These are phyloP conservation scores for Sula dactylatra DNA, from an alignment of 2,113 vertebrate species.

Conservation along the genomic window DNA sequence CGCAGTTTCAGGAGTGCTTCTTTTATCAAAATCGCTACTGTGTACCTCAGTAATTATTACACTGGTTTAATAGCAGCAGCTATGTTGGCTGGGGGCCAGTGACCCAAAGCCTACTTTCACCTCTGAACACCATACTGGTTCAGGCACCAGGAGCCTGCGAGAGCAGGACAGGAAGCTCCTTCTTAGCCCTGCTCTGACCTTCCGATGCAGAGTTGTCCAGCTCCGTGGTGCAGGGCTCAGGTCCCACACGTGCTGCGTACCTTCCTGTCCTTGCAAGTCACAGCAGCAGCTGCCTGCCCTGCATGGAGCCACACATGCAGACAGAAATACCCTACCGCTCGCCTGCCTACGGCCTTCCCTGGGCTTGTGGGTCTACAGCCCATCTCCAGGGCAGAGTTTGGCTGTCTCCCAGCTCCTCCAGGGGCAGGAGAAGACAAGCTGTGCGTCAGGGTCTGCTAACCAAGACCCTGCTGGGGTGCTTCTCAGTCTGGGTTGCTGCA, in stretches of 20 bases:
- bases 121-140: accelerated
- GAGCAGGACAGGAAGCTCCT: background rate
- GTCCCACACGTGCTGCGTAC: background rate
- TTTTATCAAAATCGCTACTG: background rate
- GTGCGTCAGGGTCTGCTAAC: background rate
- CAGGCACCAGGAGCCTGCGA: background rate
- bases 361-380: background rate
- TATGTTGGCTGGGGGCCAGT: no score
- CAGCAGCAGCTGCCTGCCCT: background rate
- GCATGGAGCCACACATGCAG: background rate
- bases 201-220: background rate
- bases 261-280: background rate
- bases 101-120: background rate
- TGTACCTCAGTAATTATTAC: accelerated
- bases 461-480: background rate
- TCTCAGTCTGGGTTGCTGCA: background rate
- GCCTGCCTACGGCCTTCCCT: background rate
- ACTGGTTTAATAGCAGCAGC: no score
- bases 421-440: background rate
- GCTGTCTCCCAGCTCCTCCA: no score
- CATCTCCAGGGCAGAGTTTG: background rate
- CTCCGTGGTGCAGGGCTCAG: background rate
- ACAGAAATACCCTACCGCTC: background rate
- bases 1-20: accelerated
- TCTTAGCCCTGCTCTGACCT: background rate